These are phyloP conservation scores for Paralvinella palmiformis DNA, from an alignment of 1,140 invertebrate species.

Conservation along the genomic window DNA sequence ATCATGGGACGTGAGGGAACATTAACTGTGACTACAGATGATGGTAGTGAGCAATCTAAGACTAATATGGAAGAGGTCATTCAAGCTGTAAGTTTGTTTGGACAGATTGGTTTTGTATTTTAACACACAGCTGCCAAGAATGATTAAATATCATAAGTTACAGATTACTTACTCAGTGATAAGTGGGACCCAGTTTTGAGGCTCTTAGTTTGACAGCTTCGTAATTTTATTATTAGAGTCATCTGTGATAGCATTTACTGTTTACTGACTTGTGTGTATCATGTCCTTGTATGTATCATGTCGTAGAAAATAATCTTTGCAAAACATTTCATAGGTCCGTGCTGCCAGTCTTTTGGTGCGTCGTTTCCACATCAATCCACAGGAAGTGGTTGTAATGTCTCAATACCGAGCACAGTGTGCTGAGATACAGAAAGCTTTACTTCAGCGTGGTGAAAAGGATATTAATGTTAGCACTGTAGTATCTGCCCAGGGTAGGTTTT, in stretches of 20 bases:
- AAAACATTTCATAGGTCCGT: no score
- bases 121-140: no score
- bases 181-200: no score
- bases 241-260: no score
- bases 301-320: no score
- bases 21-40: slow-evolving; percentile 34
- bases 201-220: no score
- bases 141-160: no score
- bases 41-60: slow-evolving; percentile 37
- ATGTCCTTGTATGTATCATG: no score
- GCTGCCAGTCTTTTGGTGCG: background rate
- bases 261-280: no score
- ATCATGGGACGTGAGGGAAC: slow-evolving; percentile 34
- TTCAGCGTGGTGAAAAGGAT: background rate
- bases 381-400: background rate
- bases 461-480: slow-evolving; percentile 12
- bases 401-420: slow-evolving; percentile 10
- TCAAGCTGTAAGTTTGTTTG: slow-evolving; percentile 34
- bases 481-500: slow-evolving; percentile 5
- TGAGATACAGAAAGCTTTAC: background rate
- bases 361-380: background rate
- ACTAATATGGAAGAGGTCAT: slow-evolving; percentile 33
- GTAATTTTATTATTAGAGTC: no score
- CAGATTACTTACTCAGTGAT: no score
- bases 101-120: no score